Evolutionary conservation across 2,797 vertebrate genomes (phyloP).

Genomic region (Ctenopoma kingsleyae): DNA sequence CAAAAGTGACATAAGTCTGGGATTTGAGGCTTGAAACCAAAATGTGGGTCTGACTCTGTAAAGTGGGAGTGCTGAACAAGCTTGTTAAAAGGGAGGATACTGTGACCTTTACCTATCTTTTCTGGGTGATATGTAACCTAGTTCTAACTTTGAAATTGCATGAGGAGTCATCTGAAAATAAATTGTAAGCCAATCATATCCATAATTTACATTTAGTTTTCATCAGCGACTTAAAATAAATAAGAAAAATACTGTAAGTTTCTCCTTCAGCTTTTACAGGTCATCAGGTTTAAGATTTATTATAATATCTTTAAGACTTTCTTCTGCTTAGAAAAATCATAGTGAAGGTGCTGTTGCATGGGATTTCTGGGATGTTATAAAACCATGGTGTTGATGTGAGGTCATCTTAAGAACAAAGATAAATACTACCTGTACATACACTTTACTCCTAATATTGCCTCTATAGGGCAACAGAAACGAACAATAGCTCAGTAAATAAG

Average conservation of each 20-base stretch:
- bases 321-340: constrained; percentile 32
- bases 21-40: constrained; percentile 23
- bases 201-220: constrained; percentile 16
- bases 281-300: constrained; percentile 30
- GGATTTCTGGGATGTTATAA: constrained; percentile 51
- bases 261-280: constrained; percentile 20
- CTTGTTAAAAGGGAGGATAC: constrained; percentile 24
- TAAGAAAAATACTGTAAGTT: constrained; percentile 35
- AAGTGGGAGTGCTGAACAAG: constrained; percentile 33
- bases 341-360: constrained; percentile 42
- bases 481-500: constrained; percentile 85
- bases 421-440: constrained; percentile 85
- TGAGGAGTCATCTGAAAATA: constrained; percentile 17
- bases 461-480: constrained; percentile 74
- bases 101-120: constrained; percentile 16
- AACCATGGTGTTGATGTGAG: constrained; percentile 73
- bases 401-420: constrained; percentile 76
- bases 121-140: constrained; percentile 4
- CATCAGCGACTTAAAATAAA: constrained; percentile 41
- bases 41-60: constrained; percentile 11
- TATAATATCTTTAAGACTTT: constrained; percentile 21
- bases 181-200: constrained; percentile 28
- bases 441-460: constrained; percentile 78
- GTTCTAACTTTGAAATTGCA: constrained; percentile 19
- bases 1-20: constrained; percentile 41